Base-by-base conservation (phyloP, 2,797 vertebrate genomes). In the Eutrigla gurnardus region DNA sequence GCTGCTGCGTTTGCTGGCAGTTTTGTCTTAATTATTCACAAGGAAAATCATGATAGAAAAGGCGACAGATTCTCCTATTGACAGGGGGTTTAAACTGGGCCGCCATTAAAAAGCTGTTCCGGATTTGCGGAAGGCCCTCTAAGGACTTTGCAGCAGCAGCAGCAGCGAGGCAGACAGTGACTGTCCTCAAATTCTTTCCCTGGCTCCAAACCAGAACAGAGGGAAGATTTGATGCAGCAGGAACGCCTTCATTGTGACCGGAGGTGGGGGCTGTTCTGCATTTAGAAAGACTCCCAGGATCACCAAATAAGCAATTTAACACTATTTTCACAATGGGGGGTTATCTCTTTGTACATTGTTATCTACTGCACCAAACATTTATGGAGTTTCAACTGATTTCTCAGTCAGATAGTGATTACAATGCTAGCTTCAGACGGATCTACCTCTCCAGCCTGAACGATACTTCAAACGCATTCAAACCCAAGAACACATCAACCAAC, bases 11-110 rank as follows among this genome's bases (percentile, higher is more conserved):
- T 83, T 69, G 54, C 77, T 81, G 81, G 70, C 65, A 83, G 73
- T 80, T 83, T 73, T 76, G 45, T 81, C 78, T 89, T 86, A 89
- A 89, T 88, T 86, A 90, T 90, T 89, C 68, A 90, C 61, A 77
- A 78, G 68, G 55, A 61, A 25, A 70, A 83, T 86, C 74, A 64
- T 65, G 77, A 80, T 32, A 80, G 81, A 79, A 77, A 47, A 66
- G 73, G 42, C 47, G 7, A 66, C 3, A 25, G 5, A 2, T 62
- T 75, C 71, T 73, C n/a, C 61, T 84, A 70, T 82, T 83, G 77
- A 81, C 85, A 76, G 63, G 84, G 47, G 68, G 58, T 75, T 82
- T 83, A 72, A 85, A 90, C 49, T 82, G 80, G 77, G 86, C 60
- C 50, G 33, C 75, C 15, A 18, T 36, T 81, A 66, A 63, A 81